Evolutionary conservation across 2,797 vertebrate genomes (phyloP), one percentile per base, ranked within the genome.

Genomic region (Ispidina lecontei): DNA sequence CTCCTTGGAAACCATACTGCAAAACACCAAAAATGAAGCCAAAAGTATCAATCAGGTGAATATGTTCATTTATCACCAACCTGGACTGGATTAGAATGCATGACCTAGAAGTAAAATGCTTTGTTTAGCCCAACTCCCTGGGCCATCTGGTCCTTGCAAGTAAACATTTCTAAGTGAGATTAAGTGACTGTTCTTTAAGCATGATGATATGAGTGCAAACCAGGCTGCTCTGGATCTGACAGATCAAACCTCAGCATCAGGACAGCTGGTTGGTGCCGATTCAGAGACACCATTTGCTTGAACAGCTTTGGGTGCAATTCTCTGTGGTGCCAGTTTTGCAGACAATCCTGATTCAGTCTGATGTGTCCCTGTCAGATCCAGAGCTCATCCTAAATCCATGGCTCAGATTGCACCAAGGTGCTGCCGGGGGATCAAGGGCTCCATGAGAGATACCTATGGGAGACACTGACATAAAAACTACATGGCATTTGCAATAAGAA

Each of bases 101-200:
- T 87, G 89, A 95, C 89, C 90, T 93, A 94, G 84, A 96, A 96
- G 58, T 78, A 83, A 95, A 96, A 96, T 28, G 85, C 76, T 91
- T 93, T 95, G 88, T 93, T 95, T 95, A 96, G 94, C 72, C 85
- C 81, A 76, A 54, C 74, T 92, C 73, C 75, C 85, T 71, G 75
- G 84, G 73, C 84, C 89, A 94, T 95, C 92, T 95, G 91, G 85
- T 86, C 81, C 89, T 93, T 5, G 4, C 84, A 88, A 86, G 85
- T 91, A 95, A 95, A 94, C 76, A 93, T 95, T 96, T 95, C 87
- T 93, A 94, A 94, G 83, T 88, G 91, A 83, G 88, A 96, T 90
- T 90, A 95, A 96, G 85, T 75, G 88, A 80, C 78, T 81, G 70
- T 47, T 88, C 91, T 95, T 92, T 86, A 88, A 84, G 90, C 90